Percentiles rank a stretch among this genome's conserved stretches.
phyloP scores from a whole-genome alignment of 2,113 vertebrate genomes.

The Mionectes macconnelli region DNA sequence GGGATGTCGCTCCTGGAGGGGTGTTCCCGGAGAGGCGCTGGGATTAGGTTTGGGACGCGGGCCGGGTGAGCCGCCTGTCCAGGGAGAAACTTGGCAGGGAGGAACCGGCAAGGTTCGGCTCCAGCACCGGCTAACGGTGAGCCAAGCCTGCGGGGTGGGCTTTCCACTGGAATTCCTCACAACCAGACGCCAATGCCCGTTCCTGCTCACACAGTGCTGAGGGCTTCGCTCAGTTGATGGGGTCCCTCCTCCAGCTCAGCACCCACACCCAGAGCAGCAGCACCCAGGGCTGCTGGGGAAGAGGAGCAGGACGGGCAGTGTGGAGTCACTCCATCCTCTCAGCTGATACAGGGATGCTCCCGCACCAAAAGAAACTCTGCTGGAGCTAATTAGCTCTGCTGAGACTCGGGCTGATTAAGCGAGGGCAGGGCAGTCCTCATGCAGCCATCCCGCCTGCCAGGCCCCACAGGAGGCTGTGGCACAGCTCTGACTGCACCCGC shows the following conservation, averaged over 20 bases:
- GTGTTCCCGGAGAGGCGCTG: not conserved
- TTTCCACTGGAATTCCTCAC: not conserved
- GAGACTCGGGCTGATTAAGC: not conserved
- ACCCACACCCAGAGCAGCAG: not conserved
- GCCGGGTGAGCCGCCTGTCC: not conserved
- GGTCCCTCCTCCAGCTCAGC: not conserved
- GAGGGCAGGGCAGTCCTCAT: fast-evolving
- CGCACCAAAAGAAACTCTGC: not conserved
- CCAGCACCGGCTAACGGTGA: not conserved
- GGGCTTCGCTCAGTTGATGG: fast-evolving
- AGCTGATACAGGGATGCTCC: not conserved
- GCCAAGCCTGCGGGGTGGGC: not conserved
- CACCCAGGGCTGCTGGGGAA: not conserved
- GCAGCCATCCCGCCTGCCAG: not conserved
- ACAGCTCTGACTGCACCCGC: fast-evolving
- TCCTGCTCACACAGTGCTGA: too few species aligned
- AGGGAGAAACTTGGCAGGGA: not conserved
- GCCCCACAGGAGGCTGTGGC: not conserved
- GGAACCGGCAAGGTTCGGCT: not conserved
- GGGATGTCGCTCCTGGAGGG: not conserved
- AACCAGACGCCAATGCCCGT: not conserved
- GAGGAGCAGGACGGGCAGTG: not conserved
- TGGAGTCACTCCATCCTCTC: not conserved
- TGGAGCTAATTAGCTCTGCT: not conserved
- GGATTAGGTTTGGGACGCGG: not conserved